phyloP scores from a whole-genome alignment of 64 coral and sea anemone species.

The Pachyseris speciosa region DNA sequence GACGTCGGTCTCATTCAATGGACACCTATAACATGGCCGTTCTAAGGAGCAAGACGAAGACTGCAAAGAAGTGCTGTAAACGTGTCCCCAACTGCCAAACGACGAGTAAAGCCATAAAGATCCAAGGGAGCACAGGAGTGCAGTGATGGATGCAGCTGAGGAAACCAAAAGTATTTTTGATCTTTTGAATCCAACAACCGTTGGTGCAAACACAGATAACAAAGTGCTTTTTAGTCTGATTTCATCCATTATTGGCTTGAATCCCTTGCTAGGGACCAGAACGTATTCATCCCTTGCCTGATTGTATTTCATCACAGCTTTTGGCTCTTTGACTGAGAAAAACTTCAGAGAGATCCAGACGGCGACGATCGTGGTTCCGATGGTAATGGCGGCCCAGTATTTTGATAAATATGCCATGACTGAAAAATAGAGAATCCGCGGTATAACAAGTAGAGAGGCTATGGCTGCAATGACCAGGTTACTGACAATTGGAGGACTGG shows the following conservation, averaged over 20 bases:
- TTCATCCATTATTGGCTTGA: conserved; percentile 1
- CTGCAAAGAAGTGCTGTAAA: not conserved
- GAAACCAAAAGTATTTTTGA: not conserved
- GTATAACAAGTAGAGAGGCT: not conserved
- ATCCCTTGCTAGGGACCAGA: not conserved
- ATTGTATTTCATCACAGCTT: not conserved
- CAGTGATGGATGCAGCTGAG: not conserved
- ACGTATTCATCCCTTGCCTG: not conserved
- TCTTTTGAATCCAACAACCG: conserved; percentile 1
- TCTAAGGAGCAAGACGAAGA: not conserved
- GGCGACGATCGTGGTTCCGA: not conserved
- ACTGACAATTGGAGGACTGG: conserved; percentile 8
- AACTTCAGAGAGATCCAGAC: not conserved
- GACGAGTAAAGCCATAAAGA: conserved; percentile 2
- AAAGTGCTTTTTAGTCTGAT: conserved; percentile 1
- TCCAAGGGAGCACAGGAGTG: not conserved
- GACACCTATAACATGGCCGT: not conserved
- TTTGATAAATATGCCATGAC: not conserved
- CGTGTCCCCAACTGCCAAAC: not conserved
- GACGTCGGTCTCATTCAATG: not conserved
- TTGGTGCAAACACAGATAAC: not conserved
- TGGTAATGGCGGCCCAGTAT: not conserved
- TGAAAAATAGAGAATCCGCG: conserved; percentile 1
- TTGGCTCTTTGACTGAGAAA: not conserved
- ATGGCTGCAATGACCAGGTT: not conserved